These are phyloP conservation scores for Leptosomus discolor DNA, from an alignment of 2,113 vertebrate genomes.

Conservation along the genomic window DNA sequence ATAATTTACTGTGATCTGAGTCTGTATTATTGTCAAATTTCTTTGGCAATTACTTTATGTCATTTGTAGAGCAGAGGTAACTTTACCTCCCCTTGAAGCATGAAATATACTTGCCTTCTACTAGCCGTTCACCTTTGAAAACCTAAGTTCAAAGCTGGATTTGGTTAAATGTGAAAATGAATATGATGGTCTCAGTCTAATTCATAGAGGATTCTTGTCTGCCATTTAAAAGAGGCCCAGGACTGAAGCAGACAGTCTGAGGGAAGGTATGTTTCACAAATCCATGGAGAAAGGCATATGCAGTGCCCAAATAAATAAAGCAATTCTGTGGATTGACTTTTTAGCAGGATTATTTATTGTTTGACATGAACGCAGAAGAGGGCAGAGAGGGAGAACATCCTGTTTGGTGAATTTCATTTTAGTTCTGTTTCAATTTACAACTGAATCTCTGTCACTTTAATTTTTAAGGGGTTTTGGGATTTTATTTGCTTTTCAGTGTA, in stretches of 20 bases:
- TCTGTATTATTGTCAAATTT: background rate
- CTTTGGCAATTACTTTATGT: constrained; percentile 29
- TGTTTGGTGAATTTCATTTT: background rate
- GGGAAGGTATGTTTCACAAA: constrained; percentile 20
- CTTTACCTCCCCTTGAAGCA: constrained; percentile 26
- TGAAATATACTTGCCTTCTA: constrained; percentile 42
- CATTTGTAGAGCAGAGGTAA: constrained; percentile 39
- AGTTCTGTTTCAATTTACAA: constrained; percentile 28
- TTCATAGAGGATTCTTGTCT: constrained; percentile 17
- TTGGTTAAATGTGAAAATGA: constrained; percentile 60
- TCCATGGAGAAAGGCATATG: background rate
- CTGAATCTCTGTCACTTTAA: constrained; percentile 13
- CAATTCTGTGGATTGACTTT: background rate
- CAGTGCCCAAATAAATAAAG: constrained; percentile 39
- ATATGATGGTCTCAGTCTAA: background rate
- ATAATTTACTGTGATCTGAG: constrained; percentile 20
- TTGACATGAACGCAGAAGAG: background rate
- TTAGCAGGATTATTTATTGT: constrained; percentile 18
- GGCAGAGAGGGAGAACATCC: background rate
- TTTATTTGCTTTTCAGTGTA: constrained; percentile 23
- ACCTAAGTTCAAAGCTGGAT: constrained; percentile 47
- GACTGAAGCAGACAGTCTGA: background rate
- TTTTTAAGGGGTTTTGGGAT: background rate
- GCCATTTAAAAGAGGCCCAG: background rate
- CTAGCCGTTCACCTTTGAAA: constrained; percentile 32